Evolutionary conservation across 1,140 invertebrate genomes (phyloP).

Genomic region (Heliconius hewitsoni): DNA sequence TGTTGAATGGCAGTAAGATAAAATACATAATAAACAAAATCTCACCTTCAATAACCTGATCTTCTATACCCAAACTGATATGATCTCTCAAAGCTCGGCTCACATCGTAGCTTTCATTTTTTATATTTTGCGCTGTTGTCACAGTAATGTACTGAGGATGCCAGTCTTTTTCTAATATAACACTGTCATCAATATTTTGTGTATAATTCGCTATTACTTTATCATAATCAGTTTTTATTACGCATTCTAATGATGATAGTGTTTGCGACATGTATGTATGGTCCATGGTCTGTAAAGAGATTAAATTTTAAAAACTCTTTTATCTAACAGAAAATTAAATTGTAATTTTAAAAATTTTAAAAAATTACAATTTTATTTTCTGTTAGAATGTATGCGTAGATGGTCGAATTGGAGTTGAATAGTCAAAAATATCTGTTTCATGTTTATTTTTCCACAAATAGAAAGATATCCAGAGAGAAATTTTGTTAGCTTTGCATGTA

Average conservation of each 20-base stretch:
- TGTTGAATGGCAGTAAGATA: too few relatives aligned
- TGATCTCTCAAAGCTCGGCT: constrained; percentile 54
- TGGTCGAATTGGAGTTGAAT: not conserved
- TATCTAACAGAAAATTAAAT: not conserved
- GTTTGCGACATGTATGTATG: constrained; percentile 72
- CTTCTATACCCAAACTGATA: constrained; percentile 58
- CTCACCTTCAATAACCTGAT: constrained; percentile 60
- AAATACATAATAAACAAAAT: too few relatives aligned
- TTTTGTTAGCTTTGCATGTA: too few relatives aligned
- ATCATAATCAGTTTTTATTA: constrained; percentile 60
- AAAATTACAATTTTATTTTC: not conserved
- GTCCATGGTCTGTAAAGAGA: constrained; percentile 57
- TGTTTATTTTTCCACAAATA: too few relatives aligned
- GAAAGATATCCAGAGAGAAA: too few relatives aligned
- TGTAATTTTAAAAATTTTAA: too few relatives aligned
- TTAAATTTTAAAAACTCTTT: not conserved
- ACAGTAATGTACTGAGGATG: constrained; percentile 48
- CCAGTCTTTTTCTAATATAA: constrained; percentile 31
- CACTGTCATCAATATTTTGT: constrained; percentile 31
- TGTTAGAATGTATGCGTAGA: not conserved
- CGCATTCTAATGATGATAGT: constrained; percentile 54
- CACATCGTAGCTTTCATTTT: constrained; percentile 61
- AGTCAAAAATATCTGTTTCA: too few relatives aligned
- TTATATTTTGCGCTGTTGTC: constrained; percentile 46
- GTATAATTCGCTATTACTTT: constrained; percentile 59